Percentiles rank a stretch among this genome's conserved stretches.
phyloP scores from a whole-genome alignment of 2,888 invertebrate species.

The Unio pictorum region DNA sequence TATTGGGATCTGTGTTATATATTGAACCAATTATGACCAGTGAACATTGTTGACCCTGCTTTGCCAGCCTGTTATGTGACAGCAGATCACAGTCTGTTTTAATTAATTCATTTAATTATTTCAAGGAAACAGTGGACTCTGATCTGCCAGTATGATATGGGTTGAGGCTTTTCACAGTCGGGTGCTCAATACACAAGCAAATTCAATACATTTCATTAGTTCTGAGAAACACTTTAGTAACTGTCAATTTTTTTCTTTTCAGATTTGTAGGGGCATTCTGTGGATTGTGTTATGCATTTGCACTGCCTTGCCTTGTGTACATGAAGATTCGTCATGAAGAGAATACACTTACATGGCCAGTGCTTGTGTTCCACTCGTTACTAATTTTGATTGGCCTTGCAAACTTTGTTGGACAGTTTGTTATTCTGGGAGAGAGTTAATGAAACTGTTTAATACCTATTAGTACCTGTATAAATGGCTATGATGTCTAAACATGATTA shows the following conservation, averaged over 20 bases:
- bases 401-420: slow-evolving; percentile 87
- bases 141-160: too few species aligned
- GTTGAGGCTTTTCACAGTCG: too few species aligned
- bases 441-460: neutral
- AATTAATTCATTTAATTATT: too few species aligned
- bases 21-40: too few species aligned
- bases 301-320: slow-evolving; percentile 86
- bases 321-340: slow-evolving; percentile 80
- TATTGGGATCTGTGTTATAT: too few species aligned
- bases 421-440: slow-evolving; percentile 25
- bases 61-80: too few species aligned
- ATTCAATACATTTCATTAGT: neutral
- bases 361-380: slow-evolving; percentile 76
- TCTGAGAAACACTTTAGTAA: neutral
- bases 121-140: too few species aligned
- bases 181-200: neutral
- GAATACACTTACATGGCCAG: slow-evolving; percentile 75
- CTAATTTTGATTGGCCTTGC: slow-evolving; percentile 82
- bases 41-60: too few species aligned
- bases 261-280: slow-evolving; percentile 91
- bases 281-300: slow-evolving; percentile 89
- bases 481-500: too few species aligned
- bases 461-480: too few species aligned
- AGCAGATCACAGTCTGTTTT: too few species aligned
- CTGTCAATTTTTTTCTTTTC: slow-evolving; percentile 47